Conservation (phyloP, 2,888 invertebrate species). For the Phasia obesa region DNA sequence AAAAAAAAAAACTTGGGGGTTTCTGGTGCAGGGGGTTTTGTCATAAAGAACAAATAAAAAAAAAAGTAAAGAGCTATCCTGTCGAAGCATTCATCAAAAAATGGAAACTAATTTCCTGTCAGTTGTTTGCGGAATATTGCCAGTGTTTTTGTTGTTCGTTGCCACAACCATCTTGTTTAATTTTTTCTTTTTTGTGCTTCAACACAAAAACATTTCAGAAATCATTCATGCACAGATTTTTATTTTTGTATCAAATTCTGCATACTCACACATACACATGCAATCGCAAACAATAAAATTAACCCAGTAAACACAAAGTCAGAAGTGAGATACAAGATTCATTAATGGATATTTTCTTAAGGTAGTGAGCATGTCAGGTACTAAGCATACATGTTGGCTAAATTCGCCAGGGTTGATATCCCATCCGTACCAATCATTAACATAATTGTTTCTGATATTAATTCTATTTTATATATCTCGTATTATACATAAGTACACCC, state of each 20-base stretch:
- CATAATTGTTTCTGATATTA: no score
- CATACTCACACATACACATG: conserved; percentile 9
- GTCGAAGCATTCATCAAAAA: conserved; percentile 82
- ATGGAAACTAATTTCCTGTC: conserved; percentile 82
- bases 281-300: conserved; percentile 70
- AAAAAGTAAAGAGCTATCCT: conserved; percentile 75
- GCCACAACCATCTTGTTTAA: conserved; percentile 69
- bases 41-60: conserved; percentile 52
- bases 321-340: no score
- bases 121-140: conserved; percentile 78
- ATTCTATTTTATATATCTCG: no score
- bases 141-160: conserved; percentile 59
- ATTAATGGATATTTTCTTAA: no score
- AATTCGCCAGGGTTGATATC: no score
- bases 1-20: neutral
- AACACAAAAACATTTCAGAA: conserved; percentile 73
- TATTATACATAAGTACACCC: no score
- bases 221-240: conserved; percentile 72
- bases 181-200: conserved; percentile 77
- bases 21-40: neutral
- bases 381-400: no score
- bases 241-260: conserved; percentile 62
- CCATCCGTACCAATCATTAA: no score
- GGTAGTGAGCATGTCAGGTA: no score
- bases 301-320: no score